phyloP scores from a whole-genome alignment of 2,113 vertebrate genomes.

The Athene noctua region DNA sequence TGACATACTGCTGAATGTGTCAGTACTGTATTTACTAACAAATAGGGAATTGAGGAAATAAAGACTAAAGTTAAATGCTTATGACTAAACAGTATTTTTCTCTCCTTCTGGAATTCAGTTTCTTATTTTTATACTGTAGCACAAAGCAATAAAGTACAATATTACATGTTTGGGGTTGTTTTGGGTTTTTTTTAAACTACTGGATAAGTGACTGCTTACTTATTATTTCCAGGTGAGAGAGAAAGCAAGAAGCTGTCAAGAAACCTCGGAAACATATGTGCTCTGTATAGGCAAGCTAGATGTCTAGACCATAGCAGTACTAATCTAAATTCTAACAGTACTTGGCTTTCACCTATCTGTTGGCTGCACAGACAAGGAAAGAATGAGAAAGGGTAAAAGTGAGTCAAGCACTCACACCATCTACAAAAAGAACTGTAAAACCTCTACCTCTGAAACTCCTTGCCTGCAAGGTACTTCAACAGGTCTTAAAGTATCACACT shows the following conservation, averaged over 20 bases:
- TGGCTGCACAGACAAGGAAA: background rate
- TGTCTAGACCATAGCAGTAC: background rate
- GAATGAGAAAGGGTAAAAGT: background rate
- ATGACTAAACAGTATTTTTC: accelerated
- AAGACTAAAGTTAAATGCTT: background rate
- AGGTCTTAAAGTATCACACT: background rate
- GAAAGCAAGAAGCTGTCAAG: background rate
- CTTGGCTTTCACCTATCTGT: background rate
- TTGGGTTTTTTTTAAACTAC: background rate
- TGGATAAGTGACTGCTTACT: background rate
- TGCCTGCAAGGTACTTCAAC: background rate
- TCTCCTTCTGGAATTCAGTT: background rate
- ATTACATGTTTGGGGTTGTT: background rate
- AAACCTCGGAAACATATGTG: background rate
- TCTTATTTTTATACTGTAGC: background rate
- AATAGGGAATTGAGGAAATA: background rate
- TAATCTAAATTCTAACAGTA: background rate
- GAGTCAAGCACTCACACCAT: background rate
- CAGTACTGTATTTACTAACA: background rate
- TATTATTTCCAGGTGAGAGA: background rate
- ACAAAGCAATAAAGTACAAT: background rate
- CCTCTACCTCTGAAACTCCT: background rate
- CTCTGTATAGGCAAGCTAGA: background rate
- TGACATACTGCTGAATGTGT: background rate
- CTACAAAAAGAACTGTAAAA: background rate